Base-by-base conservation (phyloP, 2,888 invertebrate species). In the Temnothorax rugatulus region DNA sequence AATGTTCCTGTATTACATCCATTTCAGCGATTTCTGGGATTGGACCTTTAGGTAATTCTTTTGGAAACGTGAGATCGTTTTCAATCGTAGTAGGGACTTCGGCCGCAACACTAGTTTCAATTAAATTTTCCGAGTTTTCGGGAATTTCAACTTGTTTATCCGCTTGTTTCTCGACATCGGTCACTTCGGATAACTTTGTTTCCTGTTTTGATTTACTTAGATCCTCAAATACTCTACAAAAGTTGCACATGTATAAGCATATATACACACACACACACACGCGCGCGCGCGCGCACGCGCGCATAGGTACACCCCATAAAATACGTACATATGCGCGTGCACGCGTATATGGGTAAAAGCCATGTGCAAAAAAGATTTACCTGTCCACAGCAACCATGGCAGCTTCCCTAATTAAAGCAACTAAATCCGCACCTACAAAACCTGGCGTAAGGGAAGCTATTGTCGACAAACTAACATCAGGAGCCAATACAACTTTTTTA, bases 381-480 rank as follows among this genome's bases (percentile, higher is more conserved):
- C 97, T 96, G 92, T 98, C 97, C 0, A 99, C 97, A 64, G 99
- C 99, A 90, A 97, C 96, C 94, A 98, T 97, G 13, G 98, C 98
- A 2, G 99, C 98, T 95, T 99, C 98, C 87, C 98, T 96, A 0
- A 98, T 97, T 77, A 99, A 95, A 0, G 98, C 97, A 94, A 97
- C 96, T 89, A 99, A 95, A 96, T 99, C 99, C 5, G 98, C 99
- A 18, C 99, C 99, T 52, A 99, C 99, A 95, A 97, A 99, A 0
- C 99, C 99, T 0, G 99, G 99, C 9, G 99, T 99, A 74, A 97
- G 96, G 91, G 97, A 97, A 38, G 99, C 98, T 86, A 99, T 95
- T 73, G 95, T 95, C 82, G 96, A 95, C 92, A 97, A 97, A 94
- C 97, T 97, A 90, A 99, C 96, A 91, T 97, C 96, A 2, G 96